Base-by-base conservation (phyloP, 2,797 vertebrate species). In the Lepidocolaptes lacrymiger region DNA sequence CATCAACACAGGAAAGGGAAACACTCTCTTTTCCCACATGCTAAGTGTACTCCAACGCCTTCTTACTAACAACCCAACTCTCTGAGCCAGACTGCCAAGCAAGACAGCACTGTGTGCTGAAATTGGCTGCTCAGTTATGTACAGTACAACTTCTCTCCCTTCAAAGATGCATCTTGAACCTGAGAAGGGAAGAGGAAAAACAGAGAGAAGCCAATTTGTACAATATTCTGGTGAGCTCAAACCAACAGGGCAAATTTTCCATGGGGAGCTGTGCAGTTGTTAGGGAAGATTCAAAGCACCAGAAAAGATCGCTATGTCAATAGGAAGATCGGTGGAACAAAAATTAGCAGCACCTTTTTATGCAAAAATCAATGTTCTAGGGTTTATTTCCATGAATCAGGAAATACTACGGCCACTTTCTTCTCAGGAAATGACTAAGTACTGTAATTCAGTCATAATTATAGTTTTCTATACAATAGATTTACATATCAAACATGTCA, bases 281-380 rank as follows among this genome's bases (percentile, higher is more conserved):
- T 94, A 80, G 27, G 34, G 67, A 94, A 96, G 83, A 91, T 58
- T 95, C 85, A 88, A 73, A 89, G 76, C 83, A 75, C 34, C 56
- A 55, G 39, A 73, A 91, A n/a, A 95, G 79, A 96, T 72, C 0
- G 6, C 79, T 88, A 37, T 72, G 69, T 72, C 79, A 34, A 87
- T 87, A 79, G 26, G 44, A 95, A 93, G 78, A 96, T 58, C 32
- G 21, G 84, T 78, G 75, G 61, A 83, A 96, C 81, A 93, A 95
- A 97, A 97, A 97, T 93, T 73, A 96, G 94, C 67, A 88, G 78
- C 56, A 95, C 81, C 77, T 96, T 96, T 97, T 97, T 73, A 96
- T 87, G 92, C 63, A 94, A 92, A 97, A 97, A 97, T 91, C 95
- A 94, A 88, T 95, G 78, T 76, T 88, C 91, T 66, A 39, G 32